Base-by-base conservation (phyloP, 2,113 vertebrate genomes). In the Leiothrix lutea region DNA sequence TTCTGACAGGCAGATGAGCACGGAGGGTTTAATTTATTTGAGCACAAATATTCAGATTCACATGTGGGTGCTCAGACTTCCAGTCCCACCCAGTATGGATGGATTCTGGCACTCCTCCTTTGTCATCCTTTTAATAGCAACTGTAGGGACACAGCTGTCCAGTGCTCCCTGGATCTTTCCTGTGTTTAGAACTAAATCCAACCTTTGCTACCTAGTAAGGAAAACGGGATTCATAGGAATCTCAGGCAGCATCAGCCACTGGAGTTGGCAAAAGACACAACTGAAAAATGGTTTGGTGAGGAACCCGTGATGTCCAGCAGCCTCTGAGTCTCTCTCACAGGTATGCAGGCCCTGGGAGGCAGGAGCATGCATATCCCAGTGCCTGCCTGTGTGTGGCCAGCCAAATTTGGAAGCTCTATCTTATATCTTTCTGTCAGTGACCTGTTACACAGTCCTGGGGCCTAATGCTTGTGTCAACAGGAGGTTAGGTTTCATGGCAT, bases 391-490 rank as follows among this genome's bases (percentile, higher is more conserved):
- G 95, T 97, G 97, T 96, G 97, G 96, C 91, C 96, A 92, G 77
- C 65, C 26, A 3, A 95, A 92, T 94, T 97, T 97, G 91, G 90
- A 73, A 95, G 94, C 88, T 95, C 86, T 95, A 94, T 95, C 92
- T 96, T 95, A 80, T 29, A 94, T 93, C 91, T 95, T 96, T 92
- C 92, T 94, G 95, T 94, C 97, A 97, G 85, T 97, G 95, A 93
- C 94, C 95, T 97, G 88, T 97, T 97, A 96, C 54, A 95, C 92
- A 94, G 89, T 96, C 93, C 92, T 92, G 94, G 91, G 83, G 91
- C 90, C 85, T 96, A 97, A 95, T 96, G 96, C 96, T 96, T 97
- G 83, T 97, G 94, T 97, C 97, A 97, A 97, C 96, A 97, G 82
- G 54, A 95, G 95, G 82, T 97, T 97, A 96, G 82, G 83, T 97